Percentiles rank a stretch among this genome's conserved stretches.
These are phyloP conservation scores for Wiebesia pumilae DNA, from an alignment of 1,140 invertebrate genomes.

Conservation along the genomic window DNA sequence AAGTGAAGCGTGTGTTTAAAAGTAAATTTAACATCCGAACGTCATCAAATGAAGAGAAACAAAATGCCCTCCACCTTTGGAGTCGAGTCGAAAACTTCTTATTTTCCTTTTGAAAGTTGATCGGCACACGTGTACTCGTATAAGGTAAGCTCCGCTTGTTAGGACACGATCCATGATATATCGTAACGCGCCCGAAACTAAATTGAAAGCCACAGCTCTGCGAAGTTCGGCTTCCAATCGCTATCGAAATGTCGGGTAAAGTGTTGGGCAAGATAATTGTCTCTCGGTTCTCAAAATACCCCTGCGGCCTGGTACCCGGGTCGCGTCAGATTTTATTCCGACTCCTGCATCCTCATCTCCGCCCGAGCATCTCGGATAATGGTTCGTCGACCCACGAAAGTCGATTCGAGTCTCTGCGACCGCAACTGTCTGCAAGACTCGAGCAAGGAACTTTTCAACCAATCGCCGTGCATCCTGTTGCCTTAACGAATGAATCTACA, in stretches of 20 bases:
- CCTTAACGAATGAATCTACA: slow-evolving; percentile 56
- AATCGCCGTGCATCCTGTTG: slow-evolving; percentile 37
- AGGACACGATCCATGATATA: neutral
- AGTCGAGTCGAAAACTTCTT: neutral
- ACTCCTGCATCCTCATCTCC: slow-evolving; percentile 15
- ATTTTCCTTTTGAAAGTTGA: neutral
- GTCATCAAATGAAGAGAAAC: neutral
- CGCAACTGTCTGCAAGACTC: neutral
- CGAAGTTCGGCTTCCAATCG: slow-evolving; percentile 52
- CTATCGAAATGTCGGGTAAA: slow-evolving; percentile 55
- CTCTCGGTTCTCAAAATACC: slow-evolving; percentile 36
- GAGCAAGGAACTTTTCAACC: slow-evolving; percentile 47
- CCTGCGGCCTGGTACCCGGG: neutral
- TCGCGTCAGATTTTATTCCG: slow-evolving; percentile 36
- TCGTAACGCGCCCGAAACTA: neutral
- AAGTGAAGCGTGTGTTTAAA: slow-evolving; percentile 15
- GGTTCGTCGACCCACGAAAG: neutral
- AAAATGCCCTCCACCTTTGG: neutral
- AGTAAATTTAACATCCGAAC: slow-evolving; percentile 42
- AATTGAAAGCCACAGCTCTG: slow-evolving; percentile 55
- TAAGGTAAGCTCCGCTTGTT: too few species aligned
- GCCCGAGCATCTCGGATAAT: neutral
- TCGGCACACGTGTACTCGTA: neutral
- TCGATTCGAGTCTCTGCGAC: neutral
- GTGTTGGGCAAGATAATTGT: slow-evolving; percentile 59